phyloP scores from a whole-genome alignment of 2,113 vertebrate species.

The Campylomormyrus numenius region DNA sequence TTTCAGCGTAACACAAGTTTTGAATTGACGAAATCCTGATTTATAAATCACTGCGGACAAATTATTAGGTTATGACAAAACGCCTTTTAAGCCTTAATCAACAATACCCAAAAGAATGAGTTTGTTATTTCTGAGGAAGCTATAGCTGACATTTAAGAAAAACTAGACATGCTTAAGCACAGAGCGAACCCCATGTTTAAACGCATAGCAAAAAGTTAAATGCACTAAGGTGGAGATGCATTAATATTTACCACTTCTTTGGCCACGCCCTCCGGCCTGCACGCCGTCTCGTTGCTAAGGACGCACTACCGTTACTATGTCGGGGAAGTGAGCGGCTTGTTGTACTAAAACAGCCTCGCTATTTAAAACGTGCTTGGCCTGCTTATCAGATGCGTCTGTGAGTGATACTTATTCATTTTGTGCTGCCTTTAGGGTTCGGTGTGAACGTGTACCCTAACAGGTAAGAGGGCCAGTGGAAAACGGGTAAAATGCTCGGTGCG shows the following conservation, averaged over 20 bases:
- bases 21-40: background rate
- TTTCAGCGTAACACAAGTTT: background rate
- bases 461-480: conserved; percentile 60
- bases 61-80: background rate
- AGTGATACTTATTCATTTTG: background rate
- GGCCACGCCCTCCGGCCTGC: background rate
- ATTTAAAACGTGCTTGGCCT: background rate
- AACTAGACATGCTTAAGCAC: background rate
- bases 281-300: conserved; percentile 16
- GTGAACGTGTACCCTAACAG: conserved; percentile 51
- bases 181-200: background rate
- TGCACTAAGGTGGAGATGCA: background rate
- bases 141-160: background rate
- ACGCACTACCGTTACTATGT: conserved; percentile 6
- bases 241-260: background rate
- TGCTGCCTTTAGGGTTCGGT: conserved; percentile 45
- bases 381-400: background rate
- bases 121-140: background rate
- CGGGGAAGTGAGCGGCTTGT: background rate
- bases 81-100: background rate
- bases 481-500: conserved; percentile 54
- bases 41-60: background rate
- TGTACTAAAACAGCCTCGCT: background rate
- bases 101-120: background rate
- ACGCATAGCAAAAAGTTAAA: background rate